These are phyloP conservation scores for Chouioia cunea DNA, from an alignment of 2,888 invertebrate genomes.

Conservation along the genomic window DNA sequence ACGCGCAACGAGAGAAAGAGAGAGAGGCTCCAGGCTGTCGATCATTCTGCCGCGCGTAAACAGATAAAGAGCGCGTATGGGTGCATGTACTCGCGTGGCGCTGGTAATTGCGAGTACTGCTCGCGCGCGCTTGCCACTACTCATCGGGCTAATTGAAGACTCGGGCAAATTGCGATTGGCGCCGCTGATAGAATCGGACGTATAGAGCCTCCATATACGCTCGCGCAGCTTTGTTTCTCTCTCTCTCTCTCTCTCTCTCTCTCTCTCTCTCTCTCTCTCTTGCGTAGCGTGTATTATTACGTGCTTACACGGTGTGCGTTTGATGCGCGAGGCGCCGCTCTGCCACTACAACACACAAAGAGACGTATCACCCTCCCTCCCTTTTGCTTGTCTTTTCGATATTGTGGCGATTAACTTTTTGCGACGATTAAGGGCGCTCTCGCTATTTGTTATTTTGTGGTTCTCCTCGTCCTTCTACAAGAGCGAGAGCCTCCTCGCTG, in stretches of 20 bases:
- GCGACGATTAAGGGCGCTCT: no score
- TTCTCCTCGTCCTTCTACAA: no score
- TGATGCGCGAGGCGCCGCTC: constrained; percentile 11
- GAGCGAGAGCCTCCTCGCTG: no score
- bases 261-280: not conserved
- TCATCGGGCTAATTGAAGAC: constrained; percentile 42
- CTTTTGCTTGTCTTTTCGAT: no score
- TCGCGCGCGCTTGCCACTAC: constrained; percentile 20
- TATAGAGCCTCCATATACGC: not conserved
- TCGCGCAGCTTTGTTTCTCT: not conserved
- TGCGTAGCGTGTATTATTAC: no score
- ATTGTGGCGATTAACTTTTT: no score
- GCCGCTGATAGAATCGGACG: constrained; percentile 43
- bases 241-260: not conserved
- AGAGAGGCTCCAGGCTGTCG: not conserved
- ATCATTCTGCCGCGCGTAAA: not conserved
- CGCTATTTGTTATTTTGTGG: no score
- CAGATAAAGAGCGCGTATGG: constrained; percentile 14
- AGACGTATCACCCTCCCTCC: no score
- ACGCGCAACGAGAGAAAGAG: no score
- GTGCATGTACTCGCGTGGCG: not conserved
- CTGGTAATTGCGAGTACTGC: no score
- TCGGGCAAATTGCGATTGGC: constrained; percentile 43
- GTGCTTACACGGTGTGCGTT: constrained; percentile 10
- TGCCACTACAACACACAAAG: no score